These are phyloP conservation scores for Drosophila sturtevanti DNA, from an alignment of 1,140 invertebrate genomes.

Conservation along the genomic window DNA sequence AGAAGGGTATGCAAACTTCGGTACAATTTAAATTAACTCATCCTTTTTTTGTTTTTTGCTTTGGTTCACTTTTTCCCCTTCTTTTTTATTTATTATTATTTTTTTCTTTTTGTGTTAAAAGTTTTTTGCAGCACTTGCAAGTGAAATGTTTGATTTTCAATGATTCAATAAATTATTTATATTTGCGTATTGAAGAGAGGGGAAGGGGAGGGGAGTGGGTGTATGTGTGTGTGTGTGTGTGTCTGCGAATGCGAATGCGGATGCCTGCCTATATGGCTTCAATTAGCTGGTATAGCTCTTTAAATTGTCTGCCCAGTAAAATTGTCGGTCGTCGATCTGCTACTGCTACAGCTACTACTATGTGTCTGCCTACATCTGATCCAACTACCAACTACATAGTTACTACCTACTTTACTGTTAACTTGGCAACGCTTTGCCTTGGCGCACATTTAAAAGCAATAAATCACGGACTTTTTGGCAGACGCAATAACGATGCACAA, in stretches of 20 bases:
- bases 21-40: no score
- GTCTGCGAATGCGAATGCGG: not conserved
- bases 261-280: slow-evolving; percentile 37
- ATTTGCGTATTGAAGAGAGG: slow-evolving; percentile 56
- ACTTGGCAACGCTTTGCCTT: slow-evolving; percentile 20
- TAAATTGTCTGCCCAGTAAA: slow-evolving; percentile 58
- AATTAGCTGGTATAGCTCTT: slow-evolving; percentile 61
- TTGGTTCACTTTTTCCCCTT: no score
- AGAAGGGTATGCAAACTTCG: no score
- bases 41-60: no score
- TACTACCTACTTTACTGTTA: slow-evolving; percentile 3
- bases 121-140: slow-evolving; percentile 73
- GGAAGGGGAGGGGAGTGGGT: not conserved
- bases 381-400: no score
- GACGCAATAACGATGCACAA: slow-evolving; percentile 27
- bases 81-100: no score
- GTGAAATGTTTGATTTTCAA: slow-evolving; percentile 81
- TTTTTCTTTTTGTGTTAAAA: slow-evolving; percentile 29
- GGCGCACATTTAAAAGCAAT: slow-evolving; percentile 78
- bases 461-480: slow-evolving; percentile 75
- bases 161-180: slow-evolving; percentile 82
- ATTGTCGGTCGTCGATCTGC: slow-evolving; percentile 10
- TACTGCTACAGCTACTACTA: no score
- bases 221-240: not conserved
- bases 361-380: not conserved